Percentiles rank a stretch among this genome's conserved stretches.
Evolutionary conservation across 2,888 invertebrate genomes (phyloP).

Genomic region (Allygus modestus): DNA sequence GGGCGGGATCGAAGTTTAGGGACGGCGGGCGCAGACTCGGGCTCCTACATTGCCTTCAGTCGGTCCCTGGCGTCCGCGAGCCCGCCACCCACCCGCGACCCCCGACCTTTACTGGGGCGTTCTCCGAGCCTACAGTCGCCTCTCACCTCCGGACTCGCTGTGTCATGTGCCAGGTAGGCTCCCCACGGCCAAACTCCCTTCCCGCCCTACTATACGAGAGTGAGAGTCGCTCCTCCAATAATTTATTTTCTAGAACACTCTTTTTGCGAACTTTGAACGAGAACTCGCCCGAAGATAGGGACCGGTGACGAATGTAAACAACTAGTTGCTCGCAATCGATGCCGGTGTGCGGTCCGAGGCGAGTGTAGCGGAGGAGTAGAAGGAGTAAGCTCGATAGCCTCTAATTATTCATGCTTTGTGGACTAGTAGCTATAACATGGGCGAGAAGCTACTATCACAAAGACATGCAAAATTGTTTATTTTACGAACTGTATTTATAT

Average conservation of each 20-base stretch:
- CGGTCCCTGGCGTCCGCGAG: not conserved
- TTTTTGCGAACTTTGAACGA: not conserved
- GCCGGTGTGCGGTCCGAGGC: not conserved
- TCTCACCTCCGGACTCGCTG: not conserved
- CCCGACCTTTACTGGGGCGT: not conserved
- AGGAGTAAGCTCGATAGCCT: slow-evolving; percentile 3
- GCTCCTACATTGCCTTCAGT: not conserved
- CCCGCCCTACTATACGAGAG: not conserved
- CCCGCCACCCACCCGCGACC: not conserved
- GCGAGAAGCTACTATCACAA: slow-evolving; percentile 9
- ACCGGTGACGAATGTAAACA: slow-evolving; percentile 12
- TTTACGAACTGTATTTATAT: too few relatives aligned
- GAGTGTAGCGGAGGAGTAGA: too few relatives aligned
- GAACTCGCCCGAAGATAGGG: too few relatives aligned
- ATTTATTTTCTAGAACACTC: too few relatives aligned
- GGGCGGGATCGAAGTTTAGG: not conserved
- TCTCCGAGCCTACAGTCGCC: not conserved
- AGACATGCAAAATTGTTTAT: not conserved
- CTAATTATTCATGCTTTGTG: slow-evolving; percentile 11
- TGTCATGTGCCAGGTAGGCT: not conserved
- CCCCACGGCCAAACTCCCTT: not conserved
- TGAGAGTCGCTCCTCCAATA: not conserved
- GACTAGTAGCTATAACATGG: slow-evolving; percentile 10
- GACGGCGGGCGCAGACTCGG: slow-evolving; percentile 1
- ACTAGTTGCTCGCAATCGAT: slow-evolving; percentile 30